These are phyloP conservation scores for Eupsittula cactorum DNA, from an alignment of 2,113 vertebrate species.

Conservation along the genomic window DNA sequence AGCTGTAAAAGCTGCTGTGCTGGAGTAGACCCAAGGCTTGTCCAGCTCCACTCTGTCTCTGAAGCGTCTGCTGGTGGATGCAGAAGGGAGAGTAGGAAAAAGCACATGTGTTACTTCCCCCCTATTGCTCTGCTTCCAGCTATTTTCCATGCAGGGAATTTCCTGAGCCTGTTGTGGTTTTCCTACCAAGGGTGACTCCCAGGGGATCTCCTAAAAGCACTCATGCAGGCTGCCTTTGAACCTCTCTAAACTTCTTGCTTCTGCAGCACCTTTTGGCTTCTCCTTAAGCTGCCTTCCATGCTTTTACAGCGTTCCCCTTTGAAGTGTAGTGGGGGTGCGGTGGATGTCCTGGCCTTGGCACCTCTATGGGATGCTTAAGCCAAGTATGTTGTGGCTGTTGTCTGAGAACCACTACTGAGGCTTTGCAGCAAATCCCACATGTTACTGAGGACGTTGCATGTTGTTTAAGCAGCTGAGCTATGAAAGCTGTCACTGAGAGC, in stretches of 20 bases:
- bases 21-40: neutral
- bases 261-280: neutral
- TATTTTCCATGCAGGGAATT: conserved; percentile 26
- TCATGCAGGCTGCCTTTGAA: neutral
- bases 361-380: neutral
- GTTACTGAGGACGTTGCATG: neutral
- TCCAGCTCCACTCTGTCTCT: neutral
- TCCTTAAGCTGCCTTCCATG: neutral
- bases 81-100: neutral
- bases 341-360: neutral
- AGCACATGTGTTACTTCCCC: neutral
- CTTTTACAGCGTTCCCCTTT: neutral
- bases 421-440: neutral
- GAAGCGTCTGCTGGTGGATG: neutral
- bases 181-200: neutral
- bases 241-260: neutral
- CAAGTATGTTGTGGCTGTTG: neutral
- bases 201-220: neutral
- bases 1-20: neutral
- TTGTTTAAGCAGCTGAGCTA: neutral
- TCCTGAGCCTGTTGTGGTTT: conserved; percentile 31
- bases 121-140: neutral
- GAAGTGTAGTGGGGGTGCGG: neutral
- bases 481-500: neutral
- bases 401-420: neutral